These are phyloP conservation scores for Pipistrellus pipistrellus DNA, from an alignment of 2,797 vertebrate genomes.

Conservation along the genomic window DNA sequence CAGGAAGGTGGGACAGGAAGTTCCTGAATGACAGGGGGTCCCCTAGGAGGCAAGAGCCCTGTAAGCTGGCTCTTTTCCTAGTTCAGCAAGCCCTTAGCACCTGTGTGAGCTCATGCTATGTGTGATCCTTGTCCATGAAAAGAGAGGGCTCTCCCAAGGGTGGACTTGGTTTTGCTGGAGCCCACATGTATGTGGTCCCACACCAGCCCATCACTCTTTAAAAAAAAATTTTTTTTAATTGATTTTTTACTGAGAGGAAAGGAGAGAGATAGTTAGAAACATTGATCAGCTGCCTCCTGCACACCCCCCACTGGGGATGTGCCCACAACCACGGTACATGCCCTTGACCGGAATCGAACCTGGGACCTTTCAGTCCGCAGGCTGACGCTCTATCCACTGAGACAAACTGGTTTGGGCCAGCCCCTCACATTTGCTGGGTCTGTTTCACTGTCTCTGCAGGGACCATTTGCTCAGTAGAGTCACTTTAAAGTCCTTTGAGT, in stretches of 20 bases:
- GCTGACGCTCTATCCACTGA: too few relatives aligned
- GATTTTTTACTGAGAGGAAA: too few relatives aligned
- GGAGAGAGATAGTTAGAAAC: too few relatives aligned
- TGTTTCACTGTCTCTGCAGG: background rate
- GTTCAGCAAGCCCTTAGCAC: background rate
- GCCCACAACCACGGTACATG: too few relatives aligned
- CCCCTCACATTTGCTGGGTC: background rate
- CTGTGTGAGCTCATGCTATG: background rate
- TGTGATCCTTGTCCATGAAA: background rate
- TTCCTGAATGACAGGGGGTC: background rate
- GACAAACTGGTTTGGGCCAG: too few relatives aligned
- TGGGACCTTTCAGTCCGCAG: too few relatives aligned
- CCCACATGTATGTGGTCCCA: background rate
- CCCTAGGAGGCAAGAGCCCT: background rate
- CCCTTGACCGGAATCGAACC: too few relatives aligned
- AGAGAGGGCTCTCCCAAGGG: background rate
- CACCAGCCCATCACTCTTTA: background rate
- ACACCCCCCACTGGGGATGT: too few relatives aligned
- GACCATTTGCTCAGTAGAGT: background rate
- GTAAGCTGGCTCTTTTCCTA: background rate
- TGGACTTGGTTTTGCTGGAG: background rate
- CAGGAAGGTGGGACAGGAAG: background rate
- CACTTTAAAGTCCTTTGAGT: background rate
- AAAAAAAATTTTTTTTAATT: too few relatives aligned
- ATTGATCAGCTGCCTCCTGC: too few relatives aligned